These are phyloP conservation scores for Andrena trimmerana DNA, from an alignment of 2,888 invertebrate genomes.

Conservation along the genomic window DNA sequence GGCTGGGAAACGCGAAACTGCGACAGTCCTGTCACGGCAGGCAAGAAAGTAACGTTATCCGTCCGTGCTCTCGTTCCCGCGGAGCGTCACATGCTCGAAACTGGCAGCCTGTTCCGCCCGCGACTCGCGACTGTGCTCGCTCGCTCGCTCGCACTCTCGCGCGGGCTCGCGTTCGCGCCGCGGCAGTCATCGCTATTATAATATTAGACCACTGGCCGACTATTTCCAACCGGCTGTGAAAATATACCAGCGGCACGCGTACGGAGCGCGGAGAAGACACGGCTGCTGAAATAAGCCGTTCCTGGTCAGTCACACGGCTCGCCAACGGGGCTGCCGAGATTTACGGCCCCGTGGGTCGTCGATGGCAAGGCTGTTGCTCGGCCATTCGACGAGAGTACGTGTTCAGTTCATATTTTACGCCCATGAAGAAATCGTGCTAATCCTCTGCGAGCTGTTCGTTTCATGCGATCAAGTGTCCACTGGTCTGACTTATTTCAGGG, in stretches of 20 bases:
- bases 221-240: constrained; percentile 83
- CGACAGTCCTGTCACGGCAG: constrained; percentile 41
- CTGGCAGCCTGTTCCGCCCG: constrained; percentile 53
- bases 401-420: background rate
- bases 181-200: constrained; percentile 80
- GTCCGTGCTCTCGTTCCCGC: constrained; percentile 57
- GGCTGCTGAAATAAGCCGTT: constrained; percentile 64
- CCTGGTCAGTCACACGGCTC: constrained; percentile 68
- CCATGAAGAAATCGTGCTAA: background rate
- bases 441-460: background rate
- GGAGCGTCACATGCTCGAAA: constrained; percentile 56
- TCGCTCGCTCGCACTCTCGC: constrained; percentile 44
- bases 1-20: constrained; percentile 60
- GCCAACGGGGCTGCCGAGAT: constrained; percentile 31
- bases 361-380: background rate
- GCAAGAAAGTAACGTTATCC: constrained; percentile 68
- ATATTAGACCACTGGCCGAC: constrained; percentile 82
- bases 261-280: constrained; percentile 50
- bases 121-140: constrained; percentile 43
- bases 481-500: background rate
- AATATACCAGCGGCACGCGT: constrained; percentile 78
- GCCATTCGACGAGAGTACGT: background rate
- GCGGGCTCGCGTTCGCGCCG: constrained; percentile 38
- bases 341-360: constrained; percentile 21
- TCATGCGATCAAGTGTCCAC: background rate